A percentile compares a stretch with the other conserved stretches of the same genome.
Evolutionary conservation across 2,888 invertebrate genomes (phyloP).

Genomic region (Morinoia aosen): DNA sequence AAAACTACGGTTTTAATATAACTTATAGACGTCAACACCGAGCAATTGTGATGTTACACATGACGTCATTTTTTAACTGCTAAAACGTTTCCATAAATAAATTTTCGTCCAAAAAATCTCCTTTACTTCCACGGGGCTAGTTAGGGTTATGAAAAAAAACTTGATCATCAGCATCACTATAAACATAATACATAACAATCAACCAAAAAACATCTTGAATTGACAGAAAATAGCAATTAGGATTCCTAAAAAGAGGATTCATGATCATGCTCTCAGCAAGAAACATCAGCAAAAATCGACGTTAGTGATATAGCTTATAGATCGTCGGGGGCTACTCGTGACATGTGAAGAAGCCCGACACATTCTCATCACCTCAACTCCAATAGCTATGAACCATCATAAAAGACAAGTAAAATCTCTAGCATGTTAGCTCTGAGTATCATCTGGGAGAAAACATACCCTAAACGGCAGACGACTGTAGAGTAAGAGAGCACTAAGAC

Average conservation of each 20-base stretch:
- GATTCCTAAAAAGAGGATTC: not conserved
- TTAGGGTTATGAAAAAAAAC: not conserved
- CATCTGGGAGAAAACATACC: not conserved
- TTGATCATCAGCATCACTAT: not conserved
- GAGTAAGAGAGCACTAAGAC: not conserved
- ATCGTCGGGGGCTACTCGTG: not conserved
- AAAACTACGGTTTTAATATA: not conserved
- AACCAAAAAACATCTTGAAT: not conserved
- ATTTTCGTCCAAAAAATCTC: not conserved
- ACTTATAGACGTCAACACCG: not conserved
- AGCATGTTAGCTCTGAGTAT: not conserved
- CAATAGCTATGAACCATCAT: not conserved
- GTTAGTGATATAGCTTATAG: not conserved
- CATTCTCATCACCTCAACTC: not conserved
- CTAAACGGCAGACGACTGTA: not conserved
- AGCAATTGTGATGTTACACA: not conserved
- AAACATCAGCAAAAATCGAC: not conserved
- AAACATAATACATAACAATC: no score
- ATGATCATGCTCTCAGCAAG: no score
- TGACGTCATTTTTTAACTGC: not conserved
- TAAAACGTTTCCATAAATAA: not conserved
- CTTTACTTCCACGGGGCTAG: not conserved
- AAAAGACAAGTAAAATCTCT: not conserved
- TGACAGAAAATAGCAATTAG: not conserved
- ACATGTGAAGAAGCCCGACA: not conserved